Conservation (phyloP, 1,140 invertebrate species). For the Orchestia grillus region DNA sequence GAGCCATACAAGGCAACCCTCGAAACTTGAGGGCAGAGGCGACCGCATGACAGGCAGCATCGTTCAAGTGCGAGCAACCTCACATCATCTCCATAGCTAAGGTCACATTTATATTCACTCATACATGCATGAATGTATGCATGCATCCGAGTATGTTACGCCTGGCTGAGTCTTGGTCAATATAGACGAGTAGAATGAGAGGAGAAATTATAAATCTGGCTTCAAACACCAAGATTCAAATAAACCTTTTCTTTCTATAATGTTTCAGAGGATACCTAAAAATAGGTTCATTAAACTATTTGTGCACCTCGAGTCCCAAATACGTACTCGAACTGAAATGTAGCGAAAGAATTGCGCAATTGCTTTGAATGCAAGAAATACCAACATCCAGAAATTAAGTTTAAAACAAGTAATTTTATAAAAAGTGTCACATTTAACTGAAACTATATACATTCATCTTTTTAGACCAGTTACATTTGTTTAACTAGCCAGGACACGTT, state of each 20-base stretch:
- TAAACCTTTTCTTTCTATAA: background rate
- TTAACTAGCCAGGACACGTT: background rate
- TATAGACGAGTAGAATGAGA: background rate
- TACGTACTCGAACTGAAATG: background rate
- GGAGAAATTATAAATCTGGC: background rate
- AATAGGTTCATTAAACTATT: background rate
- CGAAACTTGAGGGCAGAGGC: constrained; percentile 2
- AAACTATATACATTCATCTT: background rate
- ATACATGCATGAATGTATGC: background rate
- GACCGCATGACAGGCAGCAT: background rate
- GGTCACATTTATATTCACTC: background rate
- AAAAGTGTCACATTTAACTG: background rate
- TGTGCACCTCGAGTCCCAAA: background rate
- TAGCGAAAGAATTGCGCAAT: background rate
- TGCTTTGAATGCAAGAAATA: background rate
- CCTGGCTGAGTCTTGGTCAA: background rate
- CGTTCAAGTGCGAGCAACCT: background rate
- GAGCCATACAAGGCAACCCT: background rate
- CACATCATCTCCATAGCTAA: background rate
- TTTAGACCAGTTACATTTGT: background rate
- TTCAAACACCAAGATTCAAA: background rate
- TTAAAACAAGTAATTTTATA: background rate
- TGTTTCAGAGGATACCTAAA: background rate
- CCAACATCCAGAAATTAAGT: background rate
- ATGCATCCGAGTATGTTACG: background rate